phyloP scores from a whole-genome alignment of 2,888 invertebrate genomes.

The Melinopterus prodromus region DNA sequence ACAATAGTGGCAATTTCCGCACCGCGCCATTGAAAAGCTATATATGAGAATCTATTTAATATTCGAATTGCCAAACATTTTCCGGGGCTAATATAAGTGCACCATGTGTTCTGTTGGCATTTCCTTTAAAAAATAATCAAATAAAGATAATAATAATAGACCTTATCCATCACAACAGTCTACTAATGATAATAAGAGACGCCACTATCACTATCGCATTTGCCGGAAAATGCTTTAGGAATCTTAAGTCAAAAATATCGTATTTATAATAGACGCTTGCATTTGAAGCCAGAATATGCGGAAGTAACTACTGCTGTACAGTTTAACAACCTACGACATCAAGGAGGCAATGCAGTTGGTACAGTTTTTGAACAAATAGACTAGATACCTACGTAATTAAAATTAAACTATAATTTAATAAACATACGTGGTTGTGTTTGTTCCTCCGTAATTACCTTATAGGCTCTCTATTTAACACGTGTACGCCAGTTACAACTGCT shows the following conservation, averaged over 20 bases:
- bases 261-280: constrained; percentile 31
- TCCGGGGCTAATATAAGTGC: constrained; percentile 30
- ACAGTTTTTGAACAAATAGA: constrained; percentile 25
- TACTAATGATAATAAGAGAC: constrained; percentile 11
- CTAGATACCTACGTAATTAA: constrained; percentile 22
- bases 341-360: constrained; percentile 27
- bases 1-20: too few species aligned
- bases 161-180: constrained; percentile 42
- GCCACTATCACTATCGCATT: constrained; percentile 30
- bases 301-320: constrained; percentile 18
- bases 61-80: constrained; percentile 23
- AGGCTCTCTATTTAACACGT: constrained; percentile 11
- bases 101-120: constrained; percentile 47
- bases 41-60: constrained; percentile 27
- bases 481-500: too few species aligned
- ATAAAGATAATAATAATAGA: too few species aligned
- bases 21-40: too few species aligned
- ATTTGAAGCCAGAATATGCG: constrained; percentile 26
- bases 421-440: constrained; percentile 16
- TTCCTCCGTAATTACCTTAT: constrained; percentile 11
- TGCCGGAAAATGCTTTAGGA: constrained; percentile 34
- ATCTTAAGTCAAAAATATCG: constrained; percentile 32
- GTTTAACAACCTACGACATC: constrained; percentile 19
- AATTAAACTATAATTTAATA: constrained; percentile 13
- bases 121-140: too few species aligned